phyloP scores from a whole-genome alignment of 2,113 vertebrate genomes.

The Gnathonemus echidnorhynchus region DNA sequence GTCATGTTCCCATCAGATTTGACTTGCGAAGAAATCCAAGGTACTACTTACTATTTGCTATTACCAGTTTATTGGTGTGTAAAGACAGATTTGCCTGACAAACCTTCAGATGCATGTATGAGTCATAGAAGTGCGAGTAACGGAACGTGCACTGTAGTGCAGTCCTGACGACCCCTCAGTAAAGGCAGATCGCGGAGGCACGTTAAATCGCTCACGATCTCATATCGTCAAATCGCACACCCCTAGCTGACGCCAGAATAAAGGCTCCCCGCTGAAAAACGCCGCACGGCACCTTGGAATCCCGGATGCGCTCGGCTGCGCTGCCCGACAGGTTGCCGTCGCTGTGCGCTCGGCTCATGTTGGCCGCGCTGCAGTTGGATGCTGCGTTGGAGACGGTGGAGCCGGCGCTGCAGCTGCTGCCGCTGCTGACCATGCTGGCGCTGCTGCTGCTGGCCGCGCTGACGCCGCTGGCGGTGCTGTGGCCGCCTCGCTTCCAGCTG shows the following conservation, averaged over 20 bases:
- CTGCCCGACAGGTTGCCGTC: constrained; percentile 85
- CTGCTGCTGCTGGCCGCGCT: constrained; percentile 68
- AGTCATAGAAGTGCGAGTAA: neutral
- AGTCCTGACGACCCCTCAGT: neutral
- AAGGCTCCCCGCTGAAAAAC: neutral
- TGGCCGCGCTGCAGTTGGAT: constrained; percentile 80
- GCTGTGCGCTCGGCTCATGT: constrained; percentile 77
- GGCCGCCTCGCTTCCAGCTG: constrained; percentile 85
- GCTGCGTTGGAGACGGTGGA: constrained; percentile 75
- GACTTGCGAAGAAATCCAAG: neutral
- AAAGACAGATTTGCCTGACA: neutral
- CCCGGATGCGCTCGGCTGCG: constrained; percentile 90
- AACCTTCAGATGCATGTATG: neutral
- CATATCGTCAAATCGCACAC: neutral
- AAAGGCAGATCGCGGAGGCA: neutral
- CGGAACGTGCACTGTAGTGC: neutral
- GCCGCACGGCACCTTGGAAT: constrained; percentile 82
- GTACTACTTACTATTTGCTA: neutral
- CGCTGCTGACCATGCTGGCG: constrained; percentile 74
- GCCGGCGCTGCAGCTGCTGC: constrained; percentile 72
- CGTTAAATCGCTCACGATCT: neutral
- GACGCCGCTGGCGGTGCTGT: constrained; percentile 79
- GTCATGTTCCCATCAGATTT: neutral
- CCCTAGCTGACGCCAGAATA: neutral
- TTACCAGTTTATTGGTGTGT: neutral